Evolutionary conservation across 2,797 vertebrate species (phyloP), one percentile per base, ranked within the genome.

Genomic region (Pelobates cultripes): DNA sequence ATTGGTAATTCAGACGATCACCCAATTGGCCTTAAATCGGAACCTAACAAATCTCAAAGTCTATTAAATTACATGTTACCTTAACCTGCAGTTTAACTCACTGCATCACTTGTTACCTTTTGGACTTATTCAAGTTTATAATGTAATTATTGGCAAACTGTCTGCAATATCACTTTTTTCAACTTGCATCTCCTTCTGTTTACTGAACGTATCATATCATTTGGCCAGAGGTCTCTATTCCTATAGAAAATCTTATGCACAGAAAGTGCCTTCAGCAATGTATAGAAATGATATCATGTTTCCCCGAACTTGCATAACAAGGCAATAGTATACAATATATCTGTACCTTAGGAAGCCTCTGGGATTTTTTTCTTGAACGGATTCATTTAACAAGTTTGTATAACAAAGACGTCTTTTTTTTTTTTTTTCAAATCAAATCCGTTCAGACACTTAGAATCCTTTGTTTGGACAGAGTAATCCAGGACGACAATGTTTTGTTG

Each of bases 221-320:
- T 44, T 64, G 60, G 73, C 60, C 73, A 63, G 57, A 45, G 57
- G 42, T 63, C 42, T 45, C 2, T 63, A 12, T 63, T 6, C n/a
- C 47, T 51, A 40, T 63, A n/a, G 43, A 75, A 17, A 2, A n/a
- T 9, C 4, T 64, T n/a, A 44, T 75, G 42, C 42, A 44, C 73
- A 63, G 41, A 44, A 75, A 75, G 7, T 64, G 57, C 57, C 43
- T 45, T 63, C 3, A 64, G 60, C 73, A 75, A 75, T 64, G 60
- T 45, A 63, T 75, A 75, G 7, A 64, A 63, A 64, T 75, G 43
- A 75, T 74, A 60, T 74, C 60, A 75, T 75, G 57, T 63, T 75
- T 15, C 60, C 15, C 53, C 64, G 43, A 64, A 57, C 43, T 28
- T 7, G 40, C 41, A 75, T 64, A 44, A 55, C 28, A 74, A 15